Conservation (phyloP, 2,888 invertebrate species). For the Dryocosmus kuriphilus region DNA sequence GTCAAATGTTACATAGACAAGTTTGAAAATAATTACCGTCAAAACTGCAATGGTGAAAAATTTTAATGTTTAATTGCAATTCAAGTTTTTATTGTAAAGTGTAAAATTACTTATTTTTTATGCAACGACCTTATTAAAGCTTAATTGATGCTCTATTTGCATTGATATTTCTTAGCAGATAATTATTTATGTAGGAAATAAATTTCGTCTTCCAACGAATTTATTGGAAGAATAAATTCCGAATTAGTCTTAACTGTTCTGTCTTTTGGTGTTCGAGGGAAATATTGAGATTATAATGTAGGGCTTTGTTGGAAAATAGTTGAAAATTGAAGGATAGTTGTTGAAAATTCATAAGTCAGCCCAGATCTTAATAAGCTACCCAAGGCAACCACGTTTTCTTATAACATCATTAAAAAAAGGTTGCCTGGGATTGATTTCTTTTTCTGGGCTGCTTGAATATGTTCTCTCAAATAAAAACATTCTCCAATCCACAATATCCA, state of each 20-base stretch:
- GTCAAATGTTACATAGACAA: too few relatives aligned
- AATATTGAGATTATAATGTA: not conserved
- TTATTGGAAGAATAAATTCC: not conserved
- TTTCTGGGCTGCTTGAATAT: slow-evolving; percentile 31
- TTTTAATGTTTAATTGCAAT: not conserved
- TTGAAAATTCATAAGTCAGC: not conserved
- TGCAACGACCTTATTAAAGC: not conserved
- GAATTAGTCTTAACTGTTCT: not conserved
- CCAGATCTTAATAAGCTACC: slow-evolving; percentile 23
- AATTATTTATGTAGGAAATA: not conserved
- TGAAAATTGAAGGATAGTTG: not conserved
- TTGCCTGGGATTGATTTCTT: slow-evolving; percentile 36
- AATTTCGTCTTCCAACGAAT: not conserved
- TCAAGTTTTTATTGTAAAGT: not conserved
- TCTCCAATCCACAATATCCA: not conserved
- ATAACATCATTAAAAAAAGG: slow-evolving; percentile 22
- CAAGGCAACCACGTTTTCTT: slow-evolving; percentile 5
- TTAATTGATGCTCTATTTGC: not conserved
- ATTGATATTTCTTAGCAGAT: not conserved
- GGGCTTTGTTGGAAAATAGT: not conserved
- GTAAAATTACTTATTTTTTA: not conserved
- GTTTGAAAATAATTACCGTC: too few relatives aligned
- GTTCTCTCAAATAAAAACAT: not conserved
- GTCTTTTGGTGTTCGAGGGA: not conserved
- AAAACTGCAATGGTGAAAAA: not conserved